A percentile compares a stretch with the other conserved stretches of the same genome.
phyloP scores from a whole-genome alignment of 1,140 invertebrate species.

The Fragariocoptes setiger region DNA sequence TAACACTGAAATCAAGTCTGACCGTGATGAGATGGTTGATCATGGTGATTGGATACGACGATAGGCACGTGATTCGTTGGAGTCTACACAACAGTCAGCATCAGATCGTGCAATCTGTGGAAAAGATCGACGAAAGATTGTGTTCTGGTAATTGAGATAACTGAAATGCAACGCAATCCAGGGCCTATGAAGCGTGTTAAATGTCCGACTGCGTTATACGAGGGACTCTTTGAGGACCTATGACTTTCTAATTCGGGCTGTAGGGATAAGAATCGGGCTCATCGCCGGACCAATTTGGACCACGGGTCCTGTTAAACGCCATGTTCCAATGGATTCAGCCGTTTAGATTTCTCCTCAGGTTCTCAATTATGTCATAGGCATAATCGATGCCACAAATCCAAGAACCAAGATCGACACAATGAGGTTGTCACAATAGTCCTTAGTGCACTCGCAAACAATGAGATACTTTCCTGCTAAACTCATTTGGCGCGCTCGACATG shows the following conservation, averaged over 20 bases:
- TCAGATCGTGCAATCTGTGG: no score
- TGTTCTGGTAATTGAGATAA: no score
- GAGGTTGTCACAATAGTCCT: constrained; percentile 5
- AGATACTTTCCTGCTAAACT: no score
- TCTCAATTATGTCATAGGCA: background rate
- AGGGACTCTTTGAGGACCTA: constrained; percentile 37
- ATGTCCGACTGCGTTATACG: constrained; percentile 3
- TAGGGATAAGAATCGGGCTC: constrained; percentile 32
- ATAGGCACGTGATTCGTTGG: no score
- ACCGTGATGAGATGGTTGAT: no score
- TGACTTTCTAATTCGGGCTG: constrained; percentile 31
- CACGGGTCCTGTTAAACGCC: constrained; percentile 37
- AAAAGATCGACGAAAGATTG: no score
- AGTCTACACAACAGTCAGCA: no score
- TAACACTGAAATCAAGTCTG: no score
- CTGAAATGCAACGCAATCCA: no score
- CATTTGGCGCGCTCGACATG: no score
- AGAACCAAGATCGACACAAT: background rate
- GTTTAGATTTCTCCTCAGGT: constrained; percentile 11
- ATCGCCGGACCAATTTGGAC: constrained; percentile 43
- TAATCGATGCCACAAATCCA: background rate
- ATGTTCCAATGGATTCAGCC: constrained; percentile 69
- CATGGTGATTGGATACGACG: no score
- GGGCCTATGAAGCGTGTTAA: constrained; percentile 2
- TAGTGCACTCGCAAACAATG: constrained; percentile 7